Base-by-base conservation (phyloP, 2,888 invertebrate species). In the Uloborus plumipes region DNA sequence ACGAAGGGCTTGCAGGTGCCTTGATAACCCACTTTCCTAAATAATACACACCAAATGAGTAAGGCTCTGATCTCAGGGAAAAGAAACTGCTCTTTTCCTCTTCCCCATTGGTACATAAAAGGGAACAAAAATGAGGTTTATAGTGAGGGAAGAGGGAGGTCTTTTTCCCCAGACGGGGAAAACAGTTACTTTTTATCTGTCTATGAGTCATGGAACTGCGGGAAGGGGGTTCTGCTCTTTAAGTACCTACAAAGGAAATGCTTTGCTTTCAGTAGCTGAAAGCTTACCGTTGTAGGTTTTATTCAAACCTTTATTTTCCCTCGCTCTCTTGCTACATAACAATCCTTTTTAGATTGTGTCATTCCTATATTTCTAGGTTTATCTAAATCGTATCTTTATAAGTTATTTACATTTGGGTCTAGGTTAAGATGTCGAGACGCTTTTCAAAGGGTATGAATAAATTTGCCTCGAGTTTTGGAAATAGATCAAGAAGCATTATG, bases 181-280 rank as follows among this genome's bases (percentile, higher is more conserved):
- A 62, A 62, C 62, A 75, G 67, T 67, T 67, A 67, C 67, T 59
- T 75, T 79, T 73, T 79, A 61, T 73, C 66, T 72, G 49, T 22
- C 39, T 15, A 55, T 79, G 72, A 79, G 59, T 79, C 79, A 79
- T 67, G 67, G 49, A 59, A 55, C 61, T 69, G 20, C 15, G 70
- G 47, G 55, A 71, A 61, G 62, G 73, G 49, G 67, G 55, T 67
- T 65, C 72, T 22, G 66, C 73, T 79, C 72, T 72, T 66, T 66
- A 71, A 73, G 73, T 73, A 73, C 53, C 64, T 50, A 71, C 70
- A 78, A 71, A 71, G 71, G 71, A 55, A 58, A 31, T 39, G 58
- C 58, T 31, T 50, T 9, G 50, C 59, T 66, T 66, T 49, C 74
- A 73, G 62, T 20, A 65, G 77, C 31, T 71, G 65, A 78, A 71